Evolutionary conservation across 1,140 invertebrate genomes (phyloP).

Genomic region (Antheraea pernyi): DNA sequence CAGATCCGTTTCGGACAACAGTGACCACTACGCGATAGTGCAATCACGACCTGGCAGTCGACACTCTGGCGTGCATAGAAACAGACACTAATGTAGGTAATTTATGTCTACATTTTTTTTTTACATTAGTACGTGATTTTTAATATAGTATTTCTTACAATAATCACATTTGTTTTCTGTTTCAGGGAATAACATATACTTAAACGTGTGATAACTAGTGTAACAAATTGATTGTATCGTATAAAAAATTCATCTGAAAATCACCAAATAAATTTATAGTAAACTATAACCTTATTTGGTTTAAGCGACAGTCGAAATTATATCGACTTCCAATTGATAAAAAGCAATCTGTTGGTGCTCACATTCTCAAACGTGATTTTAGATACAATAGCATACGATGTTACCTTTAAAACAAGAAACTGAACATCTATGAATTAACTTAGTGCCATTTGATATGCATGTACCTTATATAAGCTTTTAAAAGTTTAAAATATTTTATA

Average conservation of each 20-base stretch:
- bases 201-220: conserved; percentile 4
- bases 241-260: background rate
- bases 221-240: conserved; percentile 3
- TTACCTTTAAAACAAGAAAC: conserved; percentile 1
- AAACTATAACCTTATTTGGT: background rate
- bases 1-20: conserved; percentile 90
- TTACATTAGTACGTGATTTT: background rate
- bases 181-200: background rate
- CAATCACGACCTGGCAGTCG: conserved; percentile 92
- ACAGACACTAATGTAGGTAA: conserved; percentile 65
- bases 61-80: conserved; percentile 85
- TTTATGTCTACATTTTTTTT: background rate
- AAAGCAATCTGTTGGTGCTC: background rate
- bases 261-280: conserved; percentile 6
- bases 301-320: background rate
- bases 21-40: conserved; percentile 95
- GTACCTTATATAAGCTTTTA: conserved; percentile 33
- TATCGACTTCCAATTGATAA: background rate
- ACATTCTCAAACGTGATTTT: background rate
- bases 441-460: conserved; percentile 47
- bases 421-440: background rate
- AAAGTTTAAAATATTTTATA: conserved; percentile 16
- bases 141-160: too few species aligned
- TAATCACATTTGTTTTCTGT: background rate
- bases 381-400: background rate